A percentile compares a stretch with the other conserved stretches of the same genome.
Evolutionary conservation across 2,888 invertebrate species (phyloP).

Genomic region (Emmelina monodactyla): DNA sequence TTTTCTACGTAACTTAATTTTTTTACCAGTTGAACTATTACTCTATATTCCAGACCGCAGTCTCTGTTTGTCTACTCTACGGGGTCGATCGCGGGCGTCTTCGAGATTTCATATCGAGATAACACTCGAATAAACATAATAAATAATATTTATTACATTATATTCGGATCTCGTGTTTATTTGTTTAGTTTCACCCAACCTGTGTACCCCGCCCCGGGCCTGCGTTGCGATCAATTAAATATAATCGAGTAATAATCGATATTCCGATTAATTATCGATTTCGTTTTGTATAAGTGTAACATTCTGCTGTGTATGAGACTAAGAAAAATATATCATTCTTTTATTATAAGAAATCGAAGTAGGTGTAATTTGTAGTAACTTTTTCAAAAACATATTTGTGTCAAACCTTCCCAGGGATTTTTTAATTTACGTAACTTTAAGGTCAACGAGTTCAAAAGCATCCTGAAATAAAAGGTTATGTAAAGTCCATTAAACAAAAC

Average conservation of each 20-base stretch:
- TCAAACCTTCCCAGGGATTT: too few species aligned
- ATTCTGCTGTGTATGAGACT: too few species aligned
- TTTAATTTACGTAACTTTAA: too few species aligned
- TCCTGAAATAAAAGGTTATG: too few species aligned
- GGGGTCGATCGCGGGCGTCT: conserved; percentile 41
- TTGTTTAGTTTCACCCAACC: conserved; percentile 49
- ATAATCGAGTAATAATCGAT: neutral
- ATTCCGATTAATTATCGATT: too few species aligned
- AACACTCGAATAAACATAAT: conserved; percentile 53
- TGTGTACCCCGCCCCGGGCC: conserved; percentile 26
- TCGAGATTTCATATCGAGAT: conserved; percentile 46
- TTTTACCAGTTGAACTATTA: neutral
- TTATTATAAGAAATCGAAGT: too few species aligned
- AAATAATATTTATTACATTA: conserved; percentile 63
- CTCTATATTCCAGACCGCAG: neutral
- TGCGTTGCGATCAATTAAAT: conserved; percentile 1
- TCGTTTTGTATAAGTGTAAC: too few species aligned
- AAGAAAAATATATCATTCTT: too few species aligned
- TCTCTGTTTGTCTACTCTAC: conserved; percentile 17
- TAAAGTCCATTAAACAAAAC: too few species aligned
- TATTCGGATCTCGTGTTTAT: conserved; percentile 44
- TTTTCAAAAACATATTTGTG: too few species aligned
- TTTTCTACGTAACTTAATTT: neutral
- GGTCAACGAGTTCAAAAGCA: too few species aligned
- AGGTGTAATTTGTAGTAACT: too few species aligned